phyloP scores from a whole-genome alignment of 2,888 invertebrate genomes.

The Coleophora deauratella region DNA sequence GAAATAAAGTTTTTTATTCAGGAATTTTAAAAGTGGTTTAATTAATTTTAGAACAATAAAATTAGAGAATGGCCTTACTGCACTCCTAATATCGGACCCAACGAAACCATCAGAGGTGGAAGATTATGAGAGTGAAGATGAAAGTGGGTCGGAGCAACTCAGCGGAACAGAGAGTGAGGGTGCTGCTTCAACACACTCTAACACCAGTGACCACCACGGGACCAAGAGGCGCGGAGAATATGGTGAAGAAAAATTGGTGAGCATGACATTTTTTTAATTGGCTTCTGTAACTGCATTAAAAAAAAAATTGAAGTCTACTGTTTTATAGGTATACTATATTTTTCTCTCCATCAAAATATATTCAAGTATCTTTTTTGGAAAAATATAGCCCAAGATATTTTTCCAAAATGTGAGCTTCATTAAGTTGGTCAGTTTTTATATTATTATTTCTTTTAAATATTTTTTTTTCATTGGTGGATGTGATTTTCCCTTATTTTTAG shows the following conservation, averaged over 20 bases:
- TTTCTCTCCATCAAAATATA: too few relatives aligned
- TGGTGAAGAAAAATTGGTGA: constrained; percentile 66
- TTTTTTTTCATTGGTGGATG: too few relatives aligned
- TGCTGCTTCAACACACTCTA: constrained; percentile 43
- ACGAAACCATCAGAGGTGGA: constrained; percentile 37
- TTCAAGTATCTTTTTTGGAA: too few relatives aligned
- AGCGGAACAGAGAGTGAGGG: constrained; percentile 60
- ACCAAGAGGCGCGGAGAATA: constrained; percentile 38
- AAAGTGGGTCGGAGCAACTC: constrained; percentile 41
- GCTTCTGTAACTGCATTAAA: neutral
- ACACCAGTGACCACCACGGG: constrained; percentile 48
- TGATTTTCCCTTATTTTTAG: too few relatives aligned
- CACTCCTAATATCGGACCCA: constrained; percentile 81
- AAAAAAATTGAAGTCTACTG: too few relatives aligned
- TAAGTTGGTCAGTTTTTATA: too few relatives aligned
- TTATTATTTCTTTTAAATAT: too few relatives aligned
- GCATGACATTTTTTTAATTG: constrained; percentile 15
- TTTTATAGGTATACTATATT: too few relatives aligned
- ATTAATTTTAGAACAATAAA: constrained; percentile 68
- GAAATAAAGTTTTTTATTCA: too few relatives aligned
- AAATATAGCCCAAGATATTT: too few relatives aligned
- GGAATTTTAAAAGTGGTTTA: neutral
- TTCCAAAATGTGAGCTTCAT: too few relatives aligned
- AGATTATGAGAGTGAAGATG: constrained; percentile 46
- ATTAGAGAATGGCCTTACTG: constrained; percentile 81